Evolutionary conservation across 2,113 vertebrate species (phyloP).

Genomic region (Nibea coibor): DNA sequence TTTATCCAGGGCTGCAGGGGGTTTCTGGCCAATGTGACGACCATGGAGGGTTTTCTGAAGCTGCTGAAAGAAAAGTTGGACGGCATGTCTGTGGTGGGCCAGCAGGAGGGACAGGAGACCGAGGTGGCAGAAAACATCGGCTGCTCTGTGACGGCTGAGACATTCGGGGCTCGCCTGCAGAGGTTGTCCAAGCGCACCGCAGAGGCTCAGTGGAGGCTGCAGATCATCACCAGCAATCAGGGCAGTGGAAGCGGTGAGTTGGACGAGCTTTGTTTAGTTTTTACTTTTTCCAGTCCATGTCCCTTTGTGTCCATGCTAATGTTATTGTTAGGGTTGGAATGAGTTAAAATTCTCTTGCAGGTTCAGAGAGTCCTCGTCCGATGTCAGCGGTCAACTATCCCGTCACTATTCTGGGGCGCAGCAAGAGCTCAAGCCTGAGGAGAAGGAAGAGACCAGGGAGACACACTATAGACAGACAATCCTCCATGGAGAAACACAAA

Average conservation of each 20-base stretch:
- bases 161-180: slow-evolving; percentile 85
- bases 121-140: slow-evolving; percentile 84
- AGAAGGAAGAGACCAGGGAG: slow-evolving; percentile 82
- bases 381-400: slow-evolving; percentile 24
- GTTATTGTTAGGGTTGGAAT: neutral
- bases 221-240: slow-evolving; percentile 91
- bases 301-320: neutral
- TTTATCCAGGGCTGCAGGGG: slow-evolving; percentile 84
- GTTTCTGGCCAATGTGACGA: slow-evolving; percentile 88
- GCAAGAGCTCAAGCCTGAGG: slow-evolving; percentile 81
- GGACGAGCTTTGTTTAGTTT: neutral
- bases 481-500: slow-evolving; percentile 85
- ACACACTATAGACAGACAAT: slow-evolving; percentile 75
- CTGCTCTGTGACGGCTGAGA: slow-evolving; percentile 84
- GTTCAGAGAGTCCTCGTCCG: slow-evolving; percentile 61
- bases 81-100: slow-evolving; percentile 86
- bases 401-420: slow-evolving; percentile 49
- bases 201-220: slow-evolving; percentile 96
- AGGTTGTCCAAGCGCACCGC: slow-evolving; percentile 92
- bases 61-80: slow-evolving; percentile 90
- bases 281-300: too few species aligned
- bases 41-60: slow-evolving; percentile 89
- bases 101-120: slow-evolving; percentile 79
- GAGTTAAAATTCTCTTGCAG: slow-evolving; percentile 22
- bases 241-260: slow-evolving; percentile 80